phyloP scores from a whole-genome alignment of 2,113 vertebrate species.

The Nestor notabilis region DNA sequence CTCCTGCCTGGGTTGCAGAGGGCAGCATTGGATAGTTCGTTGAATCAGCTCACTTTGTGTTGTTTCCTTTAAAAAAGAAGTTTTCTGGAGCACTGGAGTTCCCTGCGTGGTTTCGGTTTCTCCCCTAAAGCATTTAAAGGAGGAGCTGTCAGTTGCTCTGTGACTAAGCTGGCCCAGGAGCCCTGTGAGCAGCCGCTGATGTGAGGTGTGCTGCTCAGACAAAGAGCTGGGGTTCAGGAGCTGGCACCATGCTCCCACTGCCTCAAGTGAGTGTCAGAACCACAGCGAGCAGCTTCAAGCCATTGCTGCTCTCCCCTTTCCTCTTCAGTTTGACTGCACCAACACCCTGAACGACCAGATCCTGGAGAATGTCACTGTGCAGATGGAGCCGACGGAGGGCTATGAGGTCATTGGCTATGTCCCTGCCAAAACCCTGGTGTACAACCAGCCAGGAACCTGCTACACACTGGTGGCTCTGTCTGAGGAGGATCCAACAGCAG shows the following conservation, averaged over 20 bases:
- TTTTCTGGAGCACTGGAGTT: background rate
- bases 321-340: constrained; percentile 80
- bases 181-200: background rate
- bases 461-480: constrained; percentile 80
- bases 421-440: constrained; percentile 78
- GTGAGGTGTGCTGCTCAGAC: background rate
- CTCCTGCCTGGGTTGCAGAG: background rate
- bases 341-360: constrained; percentile 84
- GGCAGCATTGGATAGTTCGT: background rate
- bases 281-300: background rate
- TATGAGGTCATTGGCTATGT: constrained; percentile 78
- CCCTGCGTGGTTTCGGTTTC: background rate
- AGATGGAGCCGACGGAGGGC: constrained; percentile 84
- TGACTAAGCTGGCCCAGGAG: background rate
- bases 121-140: background rate
- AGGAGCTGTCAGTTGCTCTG: background rate
- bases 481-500: constrained; percentile 80
- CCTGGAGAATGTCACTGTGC: constrained; percentile 82
- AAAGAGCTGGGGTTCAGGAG: background rate
- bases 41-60: background rate
- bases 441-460: constrained; percentile 83
- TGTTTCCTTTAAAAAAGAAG: background rate
- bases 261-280: background rate
- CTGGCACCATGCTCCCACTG: background rate
- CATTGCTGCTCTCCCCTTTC: background rate